These are phyloP conservation scores for Malurus splendens DNA, from an alignment of 2,797 vertebrate genomes.

Conservation along the genomic window DNA sequence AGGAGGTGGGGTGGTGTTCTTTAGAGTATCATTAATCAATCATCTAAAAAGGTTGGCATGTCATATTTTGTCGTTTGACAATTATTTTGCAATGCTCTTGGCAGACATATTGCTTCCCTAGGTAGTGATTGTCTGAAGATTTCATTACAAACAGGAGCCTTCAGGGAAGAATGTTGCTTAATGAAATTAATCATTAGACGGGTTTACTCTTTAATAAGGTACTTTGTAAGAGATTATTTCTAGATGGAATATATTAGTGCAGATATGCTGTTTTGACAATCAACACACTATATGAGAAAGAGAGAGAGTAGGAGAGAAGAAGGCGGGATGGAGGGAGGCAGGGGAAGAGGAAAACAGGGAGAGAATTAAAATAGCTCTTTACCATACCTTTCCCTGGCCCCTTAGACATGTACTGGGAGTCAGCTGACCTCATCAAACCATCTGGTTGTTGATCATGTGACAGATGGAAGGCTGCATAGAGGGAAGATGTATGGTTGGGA, in stretches of 20 bases:
- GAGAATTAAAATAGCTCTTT: background rate
- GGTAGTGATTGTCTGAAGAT: background rate
- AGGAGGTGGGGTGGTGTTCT: background rate
- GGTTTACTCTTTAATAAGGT: slow-evolving; percentile 16
- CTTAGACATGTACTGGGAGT: background rate
- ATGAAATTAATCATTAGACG: slow-evolving; percentile 23
- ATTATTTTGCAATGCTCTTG: slow-evolving; percentile 13
- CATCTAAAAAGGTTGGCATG: background rate
- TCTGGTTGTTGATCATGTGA: background rate
- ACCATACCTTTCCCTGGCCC: background rate
- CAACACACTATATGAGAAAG: background rate
- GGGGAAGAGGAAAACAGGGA: background rate
- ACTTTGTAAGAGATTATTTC: slow-evolving; percentile 4
- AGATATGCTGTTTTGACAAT: background rate
- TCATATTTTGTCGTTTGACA: background rate
- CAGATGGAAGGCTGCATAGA: background rate
- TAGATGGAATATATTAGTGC: background rate
- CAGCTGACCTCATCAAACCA: background rate
- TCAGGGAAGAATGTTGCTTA: slow-evolving; percentile 14
- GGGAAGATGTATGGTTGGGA: background rate
- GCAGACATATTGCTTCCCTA: background rate
- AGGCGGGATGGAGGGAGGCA: background rate
- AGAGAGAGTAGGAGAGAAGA: background rate
- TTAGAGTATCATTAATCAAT: background rate
- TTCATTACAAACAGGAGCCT: slow-evolving; percentile 24